Conservation (phyloP, 2,888 invertebrate genomes). For the Luffia ferchaultella region DNA sequence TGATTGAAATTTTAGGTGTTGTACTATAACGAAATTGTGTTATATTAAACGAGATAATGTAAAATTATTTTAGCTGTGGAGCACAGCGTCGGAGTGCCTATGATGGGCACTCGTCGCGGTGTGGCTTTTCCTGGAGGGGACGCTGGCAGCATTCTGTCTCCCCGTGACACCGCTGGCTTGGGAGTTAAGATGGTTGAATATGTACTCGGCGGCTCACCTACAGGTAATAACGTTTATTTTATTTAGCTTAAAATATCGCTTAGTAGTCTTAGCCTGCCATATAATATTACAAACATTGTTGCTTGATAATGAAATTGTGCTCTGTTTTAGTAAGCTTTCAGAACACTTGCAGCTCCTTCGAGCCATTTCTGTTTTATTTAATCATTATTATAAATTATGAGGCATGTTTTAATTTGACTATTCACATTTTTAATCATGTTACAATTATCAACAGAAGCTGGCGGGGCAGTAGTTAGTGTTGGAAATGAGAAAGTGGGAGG, state of each 20-base stretch:
- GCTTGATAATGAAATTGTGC: background rate
- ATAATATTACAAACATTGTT: no score
- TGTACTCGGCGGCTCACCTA: conserved; percentile 92
- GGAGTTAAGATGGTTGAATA: conserved; percentile 99
- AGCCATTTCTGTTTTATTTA: no score
- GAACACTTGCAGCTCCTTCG: background rate
- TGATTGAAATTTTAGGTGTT: no score
- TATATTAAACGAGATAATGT: no score
- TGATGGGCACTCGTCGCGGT: conserved; percentile 78
- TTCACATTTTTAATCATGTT: no score
- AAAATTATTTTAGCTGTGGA: conserved; percentile 34
- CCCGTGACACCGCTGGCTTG: conserved; percentile 89
- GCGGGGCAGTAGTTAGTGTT: conserved; percentile 34
- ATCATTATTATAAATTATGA: no score
- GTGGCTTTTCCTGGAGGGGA: conserved; percentile 72
- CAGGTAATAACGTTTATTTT: conserved; percentile 46
- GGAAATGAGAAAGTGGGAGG: conserved; percentile 48
- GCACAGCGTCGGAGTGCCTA: conserved; percentile 55
- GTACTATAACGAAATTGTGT: no score
- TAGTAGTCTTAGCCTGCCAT: no score
- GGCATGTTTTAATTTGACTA: no score
- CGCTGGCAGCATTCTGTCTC: conserved; percentile 74
- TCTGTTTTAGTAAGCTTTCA: background rate
- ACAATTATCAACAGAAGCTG: conserved; percentile 40
- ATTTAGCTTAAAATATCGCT: conserved; percentile 6